Evolutionary conservation across 2,113 vertebrate genomes (phyloP).

Genomic region (Misgurnus anguillicaudatus): DNA sequence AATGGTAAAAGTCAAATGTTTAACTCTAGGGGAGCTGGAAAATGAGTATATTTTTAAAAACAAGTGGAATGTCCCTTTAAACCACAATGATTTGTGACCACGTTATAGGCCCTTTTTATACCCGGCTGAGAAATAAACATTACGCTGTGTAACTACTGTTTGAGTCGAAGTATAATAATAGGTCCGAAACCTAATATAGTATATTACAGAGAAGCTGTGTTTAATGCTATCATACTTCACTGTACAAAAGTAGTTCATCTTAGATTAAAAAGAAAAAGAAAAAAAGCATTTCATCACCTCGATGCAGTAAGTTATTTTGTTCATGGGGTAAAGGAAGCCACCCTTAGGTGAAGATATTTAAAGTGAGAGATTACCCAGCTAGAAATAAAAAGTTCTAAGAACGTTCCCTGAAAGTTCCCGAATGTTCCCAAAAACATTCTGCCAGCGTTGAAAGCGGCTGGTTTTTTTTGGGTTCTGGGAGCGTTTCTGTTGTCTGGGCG

Average conservation of each 20-base stretch:
- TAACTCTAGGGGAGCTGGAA: too few species aligned
- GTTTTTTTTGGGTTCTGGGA: too few species aligned
- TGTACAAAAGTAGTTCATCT: constrained; percentile 40
- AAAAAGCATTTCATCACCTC: constrained; percentile 41
- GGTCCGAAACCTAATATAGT: constrained; percentile 15
- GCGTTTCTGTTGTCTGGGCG: too few species aligned
- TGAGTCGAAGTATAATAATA: background rate
- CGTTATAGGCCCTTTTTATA: background rate
- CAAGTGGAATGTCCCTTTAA: too few species aligned
- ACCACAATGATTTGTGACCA: background rate
- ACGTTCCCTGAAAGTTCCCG: too few species aligned
- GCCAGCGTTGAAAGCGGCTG: too few species aligned
- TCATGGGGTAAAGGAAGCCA: constrained; percentile 27
- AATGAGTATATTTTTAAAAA: too few species aligned
- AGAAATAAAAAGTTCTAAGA: too few species aligned
- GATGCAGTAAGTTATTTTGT: constrained; percentile 22
- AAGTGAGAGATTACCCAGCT: constrained; percentile 30
- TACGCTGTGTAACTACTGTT: background rate
- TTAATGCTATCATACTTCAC: constrained; percentile 38
- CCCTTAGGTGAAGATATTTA: constrained; percentile 32
- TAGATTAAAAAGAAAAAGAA: constrained; percentile 17
- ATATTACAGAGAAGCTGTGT: background rate
- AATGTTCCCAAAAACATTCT: too few species aligned
- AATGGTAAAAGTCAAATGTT: too few species aligned
- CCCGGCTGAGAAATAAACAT: background rate